Evolutionary conservation across 2,113 vertebrate species (phyloP).

Genomic region (Chloropsis hardwickii): DNA sequence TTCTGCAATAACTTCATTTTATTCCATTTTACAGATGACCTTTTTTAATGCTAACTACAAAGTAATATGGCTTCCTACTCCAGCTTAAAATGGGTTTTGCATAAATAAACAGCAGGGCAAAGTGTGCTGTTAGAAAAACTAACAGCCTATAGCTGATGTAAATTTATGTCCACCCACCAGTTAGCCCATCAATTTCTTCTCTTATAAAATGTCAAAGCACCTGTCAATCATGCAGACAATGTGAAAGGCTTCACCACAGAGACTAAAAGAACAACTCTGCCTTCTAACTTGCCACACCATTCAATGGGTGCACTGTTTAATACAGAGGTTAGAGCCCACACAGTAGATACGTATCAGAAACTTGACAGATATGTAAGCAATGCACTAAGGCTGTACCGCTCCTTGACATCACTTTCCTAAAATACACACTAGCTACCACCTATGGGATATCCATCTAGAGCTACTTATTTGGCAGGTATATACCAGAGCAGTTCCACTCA

Average conservation of each 20-base stretch:
- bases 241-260: not conserved
- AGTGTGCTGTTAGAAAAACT: not conserved
- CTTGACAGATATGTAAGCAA: not conserved
- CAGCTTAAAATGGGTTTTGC: not conserved
- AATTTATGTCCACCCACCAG: not conserved
- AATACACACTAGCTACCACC: not conserved
- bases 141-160: not conserved
- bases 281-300: not conserved
- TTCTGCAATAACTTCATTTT: not conserved
- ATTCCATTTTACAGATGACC: not conserved
- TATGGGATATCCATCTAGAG: not conserved
- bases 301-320: accelerated
- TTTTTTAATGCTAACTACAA: not conserved
- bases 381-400: not conserved
- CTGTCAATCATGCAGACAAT: not conserved
- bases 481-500: not conserved
- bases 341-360: not conserved
- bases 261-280: not conserved
- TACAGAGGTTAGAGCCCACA: not conserved
- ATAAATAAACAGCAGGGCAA: not conserved
- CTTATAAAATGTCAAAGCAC: not conserved
- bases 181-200: not conserved
- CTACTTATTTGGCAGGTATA: accelerated
- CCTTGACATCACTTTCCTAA: not conserved
- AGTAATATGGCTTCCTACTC: not conserved